phyloP scores from a whole-genome alignment of 2,113 vertebrate species.

The western clawed frog (Xenopus tropicalis) region DNA sequence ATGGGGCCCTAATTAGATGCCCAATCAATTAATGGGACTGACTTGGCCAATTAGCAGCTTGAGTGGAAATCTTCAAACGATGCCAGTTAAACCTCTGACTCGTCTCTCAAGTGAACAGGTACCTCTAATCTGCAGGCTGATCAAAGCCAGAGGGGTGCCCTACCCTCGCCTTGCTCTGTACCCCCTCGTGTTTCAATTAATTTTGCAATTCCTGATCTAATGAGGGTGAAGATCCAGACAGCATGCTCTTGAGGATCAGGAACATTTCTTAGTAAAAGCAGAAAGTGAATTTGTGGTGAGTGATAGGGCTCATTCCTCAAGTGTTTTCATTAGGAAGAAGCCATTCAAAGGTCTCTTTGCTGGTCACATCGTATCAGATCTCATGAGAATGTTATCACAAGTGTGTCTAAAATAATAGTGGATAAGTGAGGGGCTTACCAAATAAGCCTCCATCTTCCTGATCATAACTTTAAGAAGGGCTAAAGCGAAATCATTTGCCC shows the following conservation, averaged over 20 bases:
- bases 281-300: no score
- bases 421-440: no score
- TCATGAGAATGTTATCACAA: no score
- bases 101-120: constrained; percentile 10
- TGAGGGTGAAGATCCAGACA: constrained; percentile 8
- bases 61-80: constrained; percentile 41
- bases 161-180: not conserved
- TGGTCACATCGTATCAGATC: no score
- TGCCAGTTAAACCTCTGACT: constrained; percentile 7
- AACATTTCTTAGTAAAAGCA: not conserved
- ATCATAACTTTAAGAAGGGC: no score
- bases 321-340: no score
- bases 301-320: no score
- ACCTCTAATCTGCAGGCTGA: constrained; percentile 27
- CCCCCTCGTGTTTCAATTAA: constrained; percentile 36
- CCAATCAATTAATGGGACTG: constrained; percentile 16
- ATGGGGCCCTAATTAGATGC: constrained; percentile 28
- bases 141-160: not conserved
- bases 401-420: no score
- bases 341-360: no score
- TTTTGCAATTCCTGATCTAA: constrained; percentile 6
- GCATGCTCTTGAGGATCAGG: not conserved
- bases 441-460: no score
- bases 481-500: no score
- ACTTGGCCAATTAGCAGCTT: constrained; percentile 29